Evolutionary conservation across 2,113 vertebrate genomes (phyloP), one percentile per base, ranked within the genome.

Genomic region (Callospermophilus lateralis): DNA sequence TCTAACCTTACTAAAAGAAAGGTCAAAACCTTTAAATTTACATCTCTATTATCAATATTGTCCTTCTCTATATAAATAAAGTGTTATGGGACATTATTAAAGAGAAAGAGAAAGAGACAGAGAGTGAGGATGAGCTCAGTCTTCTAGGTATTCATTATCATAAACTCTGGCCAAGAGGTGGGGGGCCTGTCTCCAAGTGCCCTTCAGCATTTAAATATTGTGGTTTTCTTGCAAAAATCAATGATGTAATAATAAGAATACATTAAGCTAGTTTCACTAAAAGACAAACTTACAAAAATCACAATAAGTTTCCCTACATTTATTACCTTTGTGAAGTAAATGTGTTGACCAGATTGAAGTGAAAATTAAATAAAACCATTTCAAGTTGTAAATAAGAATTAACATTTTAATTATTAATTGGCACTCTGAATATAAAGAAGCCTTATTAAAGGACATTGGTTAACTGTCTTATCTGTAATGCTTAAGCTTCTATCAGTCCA

Each of bases 321-420:
- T 76, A 90, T 53, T 53, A 77, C 30, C 22, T 85, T 89, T 7
- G 13, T 84, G 48, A 68, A 76, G 48, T 68, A 11, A 85, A 84
- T 42, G 16, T 80, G 8, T 8, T 85, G 37, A 55, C 39, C 63
- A 87, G 15, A 88, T 48, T 58, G 16, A 83, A 92, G 16, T 51
- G 78, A 76, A 85, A 95, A 85, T 42, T 77, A 34, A 92, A 65
- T 90, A 45, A 24, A 92, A 45, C 45, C 67, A 24, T 79, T 74
- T 61, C 37, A 74, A 32, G 83, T 6, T 32, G 16, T 65, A 92
- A 80, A 67, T 63, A 89, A 58, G 72, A 89, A 89, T 19, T 55
- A 77, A 37, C 45, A 81, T 65, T 72, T 20, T 67, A 6, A 1
- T 58, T 67, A 73, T 39, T 87, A 81, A 34, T 13, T 77, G 19